Evolutionary conservation across 2,113 vertebrate species (phyloP), one percentile per base, ranked within the genome.

Genomic region (Hiodon tergisus): DNA sequence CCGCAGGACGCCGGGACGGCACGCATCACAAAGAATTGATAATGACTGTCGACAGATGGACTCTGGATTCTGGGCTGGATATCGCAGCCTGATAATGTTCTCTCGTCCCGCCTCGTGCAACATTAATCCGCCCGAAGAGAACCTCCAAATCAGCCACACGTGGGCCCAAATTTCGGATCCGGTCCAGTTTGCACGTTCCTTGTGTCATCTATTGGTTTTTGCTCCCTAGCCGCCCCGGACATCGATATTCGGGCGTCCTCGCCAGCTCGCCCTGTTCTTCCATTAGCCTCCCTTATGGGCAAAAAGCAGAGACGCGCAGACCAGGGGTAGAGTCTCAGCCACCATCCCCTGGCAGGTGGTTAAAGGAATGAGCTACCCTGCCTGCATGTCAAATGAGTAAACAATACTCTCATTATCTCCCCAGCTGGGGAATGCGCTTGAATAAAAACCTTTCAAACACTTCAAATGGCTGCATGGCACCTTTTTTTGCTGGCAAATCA

Each of bases 341-440:
- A 6, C 17, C 8, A 59, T 47, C 66, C 48, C n/a, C 67, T 51
- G 74, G 54, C 11, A 53, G 47, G 57, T 52, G 47, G 17, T 53
- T 73, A 63, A 63, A 59, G 57, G 57, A 13, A 60, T 11, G 6
- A 17, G 57, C 13, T 48, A 75, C 53, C 51, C 3, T 3, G 47
- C 52, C n/a, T 68, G 54, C 73, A 17, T 59, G 65, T 16, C 50
- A 59, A 50, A 57, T 51, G 54, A 69, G 46, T 65, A 48, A 75
- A 75, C 73, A 68, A 47, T 10, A 67, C 31, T 50, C 54, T 48
- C 4, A 68, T 68, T 50, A 52, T 48, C 54, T 68, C 11, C 4
- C 16, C 16, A 55, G 48, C 72, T 55, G 62, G 17, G 17, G 17
- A 11, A 57, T 54, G 14, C n/a, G 4, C 51, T 63, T 63, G 16